These are phyloP conservation scores for Hypocryptadius cinnamomeus DNA, from an alignment of 2,113 vertebrate species.

Conservation along the genomic window DNA sequence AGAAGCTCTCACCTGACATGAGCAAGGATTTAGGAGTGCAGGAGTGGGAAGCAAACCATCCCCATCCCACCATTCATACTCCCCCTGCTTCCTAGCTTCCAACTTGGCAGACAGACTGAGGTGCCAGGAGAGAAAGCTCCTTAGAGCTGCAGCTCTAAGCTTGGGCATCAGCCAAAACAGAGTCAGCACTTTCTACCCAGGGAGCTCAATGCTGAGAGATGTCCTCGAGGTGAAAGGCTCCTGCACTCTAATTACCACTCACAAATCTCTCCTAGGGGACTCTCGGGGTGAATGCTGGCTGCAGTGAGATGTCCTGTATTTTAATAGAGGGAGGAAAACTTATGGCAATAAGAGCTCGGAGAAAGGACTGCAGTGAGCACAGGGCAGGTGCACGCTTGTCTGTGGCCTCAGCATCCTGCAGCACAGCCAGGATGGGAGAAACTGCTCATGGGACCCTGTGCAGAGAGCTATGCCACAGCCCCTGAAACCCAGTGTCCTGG, in stretches of 20 bases:
- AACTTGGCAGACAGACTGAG: background rate
- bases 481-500: background rate
- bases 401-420: background rate
- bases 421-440: fast-evolving
- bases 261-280: background rate
- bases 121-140: background rate
- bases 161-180: background rate
- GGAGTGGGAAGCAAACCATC: background rate
- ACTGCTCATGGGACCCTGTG: fast-evolving
- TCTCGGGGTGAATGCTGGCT: background rate
- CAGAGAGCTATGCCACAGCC: background rate
- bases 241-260: background rate
- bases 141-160: background rate
- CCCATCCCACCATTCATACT: background rate
- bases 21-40: background rate
- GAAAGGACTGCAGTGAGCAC: background rate
- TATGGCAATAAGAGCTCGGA: background rate
- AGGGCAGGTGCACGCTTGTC: background rate
- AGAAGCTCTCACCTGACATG: background rate
- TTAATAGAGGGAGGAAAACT: background rate
- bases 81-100: background rate
- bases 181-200: background rate
- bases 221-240: slow-evolving; percentile 28
- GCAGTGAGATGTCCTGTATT: background rate
- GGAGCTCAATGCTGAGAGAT: background rate